Base-by-base conservation (phyloP, 2,888 invertebrate species). In the Ethmia dodecea region DNA sequence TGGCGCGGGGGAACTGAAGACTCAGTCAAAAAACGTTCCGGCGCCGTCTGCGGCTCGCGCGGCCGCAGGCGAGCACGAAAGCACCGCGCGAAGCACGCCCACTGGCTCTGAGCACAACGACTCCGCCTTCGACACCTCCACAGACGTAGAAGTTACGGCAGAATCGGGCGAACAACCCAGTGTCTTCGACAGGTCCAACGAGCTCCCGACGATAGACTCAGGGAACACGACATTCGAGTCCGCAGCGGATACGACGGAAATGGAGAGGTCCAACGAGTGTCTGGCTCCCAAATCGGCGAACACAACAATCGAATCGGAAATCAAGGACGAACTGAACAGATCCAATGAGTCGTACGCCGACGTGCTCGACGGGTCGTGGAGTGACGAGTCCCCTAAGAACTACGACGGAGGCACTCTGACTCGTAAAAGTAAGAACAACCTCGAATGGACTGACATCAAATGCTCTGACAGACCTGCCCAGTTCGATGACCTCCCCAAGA, bases 1-100 rank as follows among this genome's bases (percentile, higher is more conserved):
- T 0, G 92, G 90, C 10, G 78, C 70, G 12, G 59, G 61, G 6
- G 45, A 44, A 12, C 36, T 14, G 1, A 31, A 35, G 25, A 33
- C 42, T 42, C 47, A 49, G 47, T 58, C 92, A 92, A 92, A 92
- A 93, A 93, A 92, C 92, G 92, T 75, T 80, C 86, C 77, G 83
- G 89, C 88, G 90, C 90, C 92, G 92, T 89, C 91, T 92, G 92
- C 88, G 87, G 80, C 70, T 72, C 84, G 75, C 88, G 88, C 87
- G 71, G 68, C 68, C 79, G 84, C 77, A 80, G 83, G 68, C 80
- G 83, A 57, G 64, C 65, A 50, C 70, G 64, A 56, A 50, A 56
- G 39, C 70, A 67, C 62, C 75, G 77, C 73, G 76, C 77, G 42
- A 53, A 52, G 33, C 43, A 42, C 55, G 52, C 68, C 52, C 63